Percentiles rank a stretch among this genome's conserved stretches.
Evolutionary conservation across 1,140 invertebrate species (phyloP).

Genomic region (Antheraea pernyi): DNA sequence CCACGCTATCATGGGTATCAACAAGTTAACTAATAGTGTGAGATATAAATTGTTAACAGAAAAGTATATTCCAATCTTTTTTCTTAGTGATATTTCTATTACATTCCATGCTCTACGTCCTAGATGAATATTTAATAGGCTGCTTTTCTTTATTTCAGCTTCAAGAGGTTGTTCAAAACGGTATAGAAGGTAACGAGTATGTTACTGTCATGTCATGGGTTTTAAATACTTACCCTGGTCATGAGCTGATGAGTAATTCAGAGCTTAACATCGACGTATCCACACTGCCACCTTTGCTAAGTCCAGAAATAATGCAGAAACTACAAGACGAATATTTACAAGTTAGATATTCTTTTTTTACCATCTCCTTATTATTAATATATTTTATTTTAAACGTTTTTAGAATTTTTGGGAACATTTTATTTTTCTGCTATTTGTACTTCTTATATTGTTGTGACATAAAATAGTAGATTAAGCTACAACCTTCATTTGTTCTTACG

Average conservation of each 20-base stretch:
- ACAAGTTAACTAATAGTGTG: too few relatives aligned
- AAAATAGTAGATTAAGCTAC: too few relatives aligned
- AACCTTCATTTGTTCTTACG: too few relatives aligned
- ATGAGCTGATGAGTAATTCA: slow-evolving; percentile 92
- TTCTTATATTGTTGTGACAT: too few relatives aligned
- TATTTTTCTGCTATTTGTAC: too few relatives aligned
- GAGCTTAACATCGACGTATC: slow-evolving; percentile 91
- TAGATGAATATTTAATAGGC: not conserved
- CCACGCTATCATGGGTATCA: too few relatives aligned
- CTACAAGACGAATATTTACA: slow-evolving; percentile 91
- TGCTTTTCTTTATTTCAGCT: slow-evolving; percentile 79
- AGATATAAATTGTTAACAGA: too few relatives aligned
- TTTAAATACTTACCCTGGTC: slow-evolving; percentile 90
- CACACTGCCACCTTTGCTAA: slow-evolving; percentile 87
- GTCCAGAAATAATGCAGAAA: slow-evolving; percentile 85
- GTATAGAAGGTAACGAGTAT: slow-evolving; percentile 97
- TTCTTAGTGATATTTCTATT: too few relatives aligned
- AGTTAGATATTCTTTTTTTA: slow-evolving; percentile 46
- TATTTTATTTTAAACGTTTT: too few relatives aligned
- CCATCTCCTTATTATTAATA: too few relatives aligned
- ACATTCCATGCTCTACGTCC: not conserved
- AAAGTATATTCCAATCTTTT: too few relatives aligned
- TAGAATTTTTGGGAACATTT: too few relatives aligned
- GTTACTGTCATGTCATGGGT: slow-evolving; percentile 97
- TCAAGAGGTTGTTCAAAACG: slow-evolving; percentile 91